These are phyloP conservation scores for Telenomus remus DNA, from an alignment of 1,140 invertebrate species.

Conservation along the genomic window DNA sequence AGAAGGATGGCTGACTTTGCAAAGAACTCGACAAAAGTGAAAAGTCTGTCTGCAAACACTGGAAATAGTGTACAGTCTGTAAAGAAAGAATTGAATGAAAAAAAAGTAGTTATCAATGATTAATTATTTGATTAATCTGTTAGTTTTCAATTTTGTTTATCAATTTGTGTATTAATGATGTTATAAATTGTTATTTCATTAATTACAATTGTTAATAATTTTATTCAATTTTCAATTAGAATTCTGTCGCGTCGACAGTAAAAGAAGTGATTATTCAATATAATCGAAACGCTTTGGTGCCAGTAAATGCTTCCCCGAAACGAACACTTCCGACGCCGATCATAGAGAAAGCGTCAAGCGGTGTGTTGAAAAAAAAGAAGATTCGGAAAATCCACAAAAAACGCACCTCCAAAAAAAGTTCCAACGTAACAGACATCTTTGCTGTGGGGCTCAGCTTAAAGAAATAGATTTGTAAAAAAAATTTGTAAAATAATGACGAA, in stretches of 20 bases:
- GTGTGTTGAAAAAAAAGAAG: slow-evolving; percentile 25
- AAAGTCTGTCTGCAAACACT: slow-evolving; percentile 13
- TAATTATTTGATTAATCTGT: neutral
- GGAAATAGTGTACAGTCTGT: slow-evolving; percentile 7
- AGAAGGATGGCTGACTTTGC: slow-evolving; percentile 30
- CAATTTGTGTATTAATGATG: neutral
- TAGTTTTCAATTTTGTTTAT: neutral
- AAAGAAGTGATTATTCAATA: slow-evolving; percentile 39
- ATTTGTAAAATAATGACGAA: slow-evolving; percentile 18
- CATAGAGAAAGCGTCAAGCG: slow-evolving; percentile 9
- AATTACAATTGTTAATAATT: too few relatives aligned
- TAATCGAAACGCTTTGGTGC: slow-evolving; percentile 17
- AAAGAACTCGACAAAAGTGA: slow-evolving; percentile 13
- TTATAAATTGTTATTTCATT: too few relatives aligned
- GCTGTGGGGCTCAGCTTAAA: slow-evolving; percentile 36
- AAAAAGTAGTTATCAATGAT: slow-evolving; percentile 40
- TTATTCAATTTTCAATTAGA: slow-evolving; percentile 31
- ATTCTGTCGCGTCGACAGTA: slow-evolving; percentile 18
- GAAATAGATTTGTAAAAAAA: slow-evolving; percentile 33
- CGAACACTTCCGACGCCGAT: slow-evolving; percentile 8
- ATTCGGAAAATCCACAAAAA: slow-evolving; percentile 45
- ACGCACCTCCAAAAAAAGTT: slow-evolving; percentile 19
- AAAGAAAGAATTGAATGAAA: slow-evolving; percentile 30
- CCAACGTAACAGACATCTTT: slow-evolving; percentile 18
- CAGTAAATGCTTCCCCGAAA: slow-evolving; percentile 2